Evolutionary conservation across 2,888 invertebrate species (phyloP).

Genomic region (Drosophila rellima): DNA sequence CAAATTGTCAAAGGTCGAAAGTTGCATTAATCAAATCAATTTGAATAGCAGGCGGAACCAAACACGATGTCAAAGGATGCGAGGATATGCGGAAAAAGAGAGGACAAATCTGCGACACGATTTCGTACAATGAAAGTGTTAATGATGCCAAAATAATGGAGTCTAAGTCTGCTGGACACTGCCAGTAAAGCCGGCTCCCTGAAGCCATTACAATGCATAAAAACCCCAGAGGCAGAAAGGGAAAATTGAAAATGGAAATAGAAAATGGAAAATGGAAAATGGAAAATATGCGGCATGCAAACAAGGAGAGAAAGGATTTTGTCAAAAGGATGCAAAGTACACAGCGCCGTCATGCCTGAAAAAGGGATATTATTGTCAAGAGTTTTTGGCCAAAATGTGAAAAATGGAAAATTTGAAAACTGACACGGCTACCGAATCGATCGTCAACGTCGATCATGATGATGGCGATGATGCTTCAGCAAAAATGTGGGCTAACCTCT

Average conservation of each 20-base stretch:
- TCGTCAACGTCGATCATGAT: conserved; percentile 16
- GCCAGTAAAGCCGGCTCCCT: conserved; percentile 8
- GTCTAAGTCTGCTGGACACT: conserved; percentile 26
- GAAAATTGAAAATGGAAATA: conserved; percentile 6
- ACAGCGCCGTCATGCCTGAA: conserved; percentile 67
- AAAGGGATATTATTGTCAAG: conserved; percentile 29
- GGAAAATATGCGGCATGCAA: conserved; percentile 55
- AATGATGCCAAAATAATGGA: conserved; percentile 80
- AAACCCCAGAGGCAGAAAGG: conserved; percentile 27
- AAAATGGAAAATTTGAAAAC: conserved; percentile 46
- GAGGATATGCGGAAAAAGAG: conserved; percentile 38
- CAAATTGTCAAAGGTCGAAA: conserved; percentile 39
- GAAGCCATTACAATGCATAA: conserved; percentile 72
- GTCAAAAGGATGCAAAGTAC: conserved; percentile 69
- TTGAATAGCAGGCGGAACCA: conserved; percentile 54
- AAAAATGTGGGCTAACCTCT: conserved; percentile 40
- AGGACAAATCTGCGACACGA: conserved; percentile 24
- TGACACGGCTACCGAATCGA: conserved; percentile 61
- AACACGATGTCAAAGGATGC: conserved; percentile 49
- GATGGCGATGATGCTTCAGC: conserved; percentile 54
- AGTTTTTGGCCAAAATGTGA: conserved; percentile 43
- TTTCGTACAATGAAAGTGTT: conserved; percentile 73
- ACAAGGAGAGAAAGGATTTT: conserved; percentile 48
- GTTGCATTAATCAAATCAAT: conserved; percentile 63
- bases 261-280: conserved; percentile 7